Conservation (phyloP, 2,888 invertebrate genomes). For the Lysandra bellargus region DNA sequence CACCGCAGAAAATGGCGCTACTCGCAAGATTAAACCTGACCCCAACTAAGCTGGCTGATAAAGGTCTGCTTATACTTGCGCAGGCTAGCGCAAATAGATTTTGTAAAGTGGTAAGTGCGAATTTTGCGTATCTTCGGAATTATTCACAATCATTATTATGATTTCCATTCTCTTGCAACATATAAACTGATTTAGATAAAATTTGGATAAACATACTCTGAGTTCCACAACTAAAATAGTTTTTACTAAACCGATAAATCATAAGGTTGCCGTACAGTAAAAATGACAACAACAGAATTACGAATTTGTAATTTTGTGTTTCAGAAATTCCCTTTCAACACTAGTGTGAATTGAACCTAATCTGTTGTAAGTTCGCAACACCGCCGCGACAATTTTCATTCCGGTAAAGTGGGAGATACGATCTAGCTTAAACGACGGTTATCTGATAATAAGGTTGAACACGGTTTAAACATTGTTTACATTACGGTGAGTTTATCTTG, state of each 20-base stretch:
- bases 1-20: constrained; percentile 10
- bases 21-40: constrained; percentile 20
- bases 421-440: constrained; percentile 23
- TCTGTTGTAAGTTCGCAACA: constrained; percentile 5
- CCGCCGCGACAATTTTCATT: constrained; percentile 1
- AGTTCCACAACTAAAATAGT: too few relatives aligned
- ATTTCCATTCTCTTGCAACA: too few relatives aligned
- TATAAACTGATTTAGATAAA: too few relatives aligned
- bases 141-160: too few relatives aligned
- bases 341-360: background rate
- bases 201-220: too few relatives aligned
- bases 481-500: background rate
- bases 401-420: constrained; percentile 7
- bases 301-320: too few relatives aligned
- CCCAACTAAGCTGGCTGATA: constrained; percentile 7
- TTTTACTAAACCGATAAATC: too few relatives aligned
- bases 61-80: background rate
- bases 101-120: too few relatives aligned
- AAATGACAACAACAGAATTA: too few relatives aligned
- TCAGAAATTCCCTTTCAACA: background rate
- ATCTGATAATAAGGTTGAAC: constrained; percentile 18
- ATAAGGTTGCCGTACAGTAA: too few relatives aligned
- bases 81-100: too few relatives aligned
- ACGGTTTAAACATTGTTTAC: background rate
- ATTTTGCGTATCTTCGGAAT: too few relatives aligned